Percentiles rank a stretch among this genome's conserved stretches.
Conservation (phyloP, 1,140 invertebrate species). For the Lerema accius region DNA sequence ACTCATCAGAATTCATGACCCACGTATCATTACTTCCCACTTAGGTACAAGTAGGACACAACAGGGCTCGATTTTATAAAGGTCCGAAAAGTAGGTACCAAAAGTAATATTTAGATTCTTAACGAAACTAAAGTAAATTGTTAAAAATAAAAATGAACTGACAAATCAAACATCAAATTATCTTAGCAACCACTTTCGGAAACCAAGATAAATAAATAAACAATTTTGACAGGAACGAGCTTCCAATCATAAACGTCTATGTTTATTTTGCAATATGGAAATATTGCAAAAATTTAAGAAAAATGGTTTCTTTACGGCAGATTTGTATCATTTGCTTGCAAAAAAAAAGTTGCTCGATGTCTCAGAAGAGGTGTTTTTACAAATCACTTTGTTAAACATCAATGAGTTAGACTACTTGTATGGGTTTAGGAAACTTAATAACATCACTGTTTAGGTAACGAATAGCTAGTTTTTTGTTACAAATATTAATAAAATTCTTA, state of each 20-base stretch:
- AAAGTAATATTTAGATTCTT: too few relatives aligned
- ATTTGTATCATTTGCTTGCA: constrained; percentile 66
- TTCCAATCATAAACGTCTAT: background rate
- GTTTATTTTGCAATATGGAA: constrained; percentile 52
- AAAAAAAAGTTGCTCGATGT: constrained; percentile 56
- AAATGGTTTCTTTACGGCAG: constrained; percentile 74
- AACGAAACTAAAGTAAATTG: too few relatives aligned
- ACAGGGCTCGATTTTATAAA: too few relatives aligned
- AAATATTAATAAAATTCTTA: constrained; percentile 3
- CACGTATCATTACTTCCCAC: too few relatives aligned
- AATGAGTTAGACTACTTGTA: too few relatives aligned
- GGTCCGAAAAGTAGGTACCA: too few relatives aligned
- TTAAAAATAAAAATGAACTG: background rate
- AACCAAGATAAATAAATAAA: background rate
- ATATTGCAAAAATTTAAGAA: constrained; percentile 71
- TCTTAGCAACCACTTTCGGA: constrained; percentile 1
- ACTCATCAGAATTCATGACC: too few relatives aligned
- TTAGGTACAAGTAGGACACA: too few relatives aligned
- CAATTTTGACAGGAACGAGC: background rate
- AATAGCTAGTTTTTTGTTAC: background rate
- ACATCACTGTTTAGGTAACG: background rate
- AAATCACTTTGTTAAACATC: too few relatives aligned
- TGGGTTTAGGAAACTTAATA: too few relatives aligned
- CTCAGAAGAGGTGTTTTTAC: constrained; percentile 50
- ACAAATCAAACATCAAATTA: background rate